A percentile compares a stretch with the other conserved stretches of the same genome.
These are phyloP conservation scores for Acanthochromis polyacanthus DNA, from an alignment of 2,113 vertebrate genomes.

Conservation along the genomic window DNA sequence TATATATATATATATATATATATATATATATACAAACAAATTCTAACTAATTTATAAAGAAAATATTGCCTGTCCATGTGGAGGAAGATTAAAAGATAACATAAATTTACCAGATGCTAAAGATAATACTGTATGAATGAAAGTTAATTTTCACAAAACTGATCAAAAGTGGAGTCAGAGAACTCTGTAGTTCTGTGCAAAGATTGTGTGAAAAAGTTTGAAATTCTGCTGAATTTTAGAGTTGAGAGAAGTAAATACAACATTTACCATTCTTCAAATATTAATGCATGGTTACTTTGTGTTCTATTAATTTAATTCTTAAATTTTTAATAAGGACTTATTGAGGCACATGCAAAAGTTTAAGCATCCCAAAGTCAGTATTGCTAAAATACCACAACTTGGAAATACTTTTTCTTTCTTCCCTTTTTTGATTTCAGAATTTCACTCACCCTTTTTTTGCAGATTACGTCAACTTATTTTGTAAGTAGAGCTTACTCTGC, in stretches of 20 bases:
- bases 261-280: no score
- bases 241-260: not conserved
- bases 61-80: not conserved
- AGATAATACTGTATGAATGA: not conserved
- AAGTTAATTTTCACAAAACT: conserved; percentile 16
- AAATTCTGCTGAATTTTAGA: not conserved
- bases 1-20: no score
- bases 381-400: not conserved
- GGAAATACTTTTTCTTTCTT: not conserved
- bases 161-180: not conserved
- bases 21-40: not conserved
- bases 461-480: no score
- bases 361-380: no score
- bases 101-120: not conserved
- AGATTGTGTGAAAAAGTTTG: no score
- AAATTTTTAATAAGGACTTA: no score
- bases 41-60: not conserved
- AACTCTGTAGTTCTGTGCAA: not conserved
- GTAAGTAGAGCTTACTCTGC: no score
- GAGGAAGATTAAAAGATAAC: not conserved
- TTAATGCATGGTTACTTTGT: no score
- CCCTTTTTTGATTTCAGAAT: no score
- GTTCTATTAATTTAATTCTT: no score
- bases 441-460: no score
- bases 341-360: no score